Evolutionary conservation across 2,888 invertebrate species (phyloP).

Genomic region (Ophion slaviceki): DNA sequence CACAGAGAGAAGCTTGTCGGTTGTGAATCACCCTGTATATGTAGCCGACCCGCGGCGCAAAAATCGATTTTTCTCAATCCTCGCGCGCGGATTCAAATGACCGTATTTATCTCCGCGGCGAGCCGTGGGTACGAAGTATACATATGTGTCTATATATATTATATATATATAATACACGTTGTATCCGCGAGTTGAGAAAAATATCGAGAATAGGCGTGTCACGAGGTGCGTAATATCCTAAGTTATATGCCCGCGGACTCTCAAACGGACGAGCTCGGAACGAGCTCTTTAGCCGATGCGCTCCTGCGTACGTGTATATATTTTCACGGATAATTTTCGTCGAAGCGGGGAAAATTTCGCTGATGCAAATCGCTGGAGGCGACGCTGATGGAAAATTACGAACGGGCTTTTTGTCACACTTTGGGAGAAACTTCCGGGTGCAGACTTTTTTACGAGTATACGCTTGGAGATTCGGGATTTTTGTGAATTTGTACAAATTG

Average conservation of each 20-base stretch:
- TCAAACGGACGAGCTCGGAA: background rate
- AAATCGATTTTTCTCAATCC: conserved; percentile 18
- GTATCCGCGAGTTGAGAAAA: background rate
- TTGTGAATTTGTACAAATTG: background rate
- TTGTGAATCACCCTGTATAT: background rate
- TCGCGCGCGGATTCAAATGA: conserved; percentile 3
- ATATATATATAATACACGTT: background rate
- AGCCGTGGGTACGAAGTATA: background rate
- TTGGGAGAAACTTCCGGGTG: background rate
- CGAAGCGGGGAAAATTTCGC: background rate
- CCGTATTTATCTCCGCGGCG: conserved; percentile 12
- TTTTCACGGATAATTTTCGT: conserved; percentile 1
- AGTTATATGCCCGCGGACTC: background rate
- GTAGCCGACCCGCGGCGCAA: background rate
- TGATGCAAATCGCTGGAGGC: background rate
- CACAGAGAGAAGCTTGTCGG: background rate
- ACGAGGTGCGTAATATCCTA: background rate
- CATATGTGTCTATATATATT: no score
- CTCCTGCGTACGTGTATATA: background rate
- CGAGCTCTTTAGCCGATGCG: background rate
- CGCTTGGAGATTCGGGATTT: background rate
- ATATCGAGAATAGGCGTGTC: conserved; percentile 10
- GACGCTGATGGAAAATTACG: background rate
- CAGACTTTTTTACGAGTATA: background rate
- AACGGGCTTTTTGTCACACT: background rate